These are phyloP conservation scores for Turnix velox DNA, from an alignment of 2,113 vertebrate genomes.

Conservation along the genomic window DNA sequence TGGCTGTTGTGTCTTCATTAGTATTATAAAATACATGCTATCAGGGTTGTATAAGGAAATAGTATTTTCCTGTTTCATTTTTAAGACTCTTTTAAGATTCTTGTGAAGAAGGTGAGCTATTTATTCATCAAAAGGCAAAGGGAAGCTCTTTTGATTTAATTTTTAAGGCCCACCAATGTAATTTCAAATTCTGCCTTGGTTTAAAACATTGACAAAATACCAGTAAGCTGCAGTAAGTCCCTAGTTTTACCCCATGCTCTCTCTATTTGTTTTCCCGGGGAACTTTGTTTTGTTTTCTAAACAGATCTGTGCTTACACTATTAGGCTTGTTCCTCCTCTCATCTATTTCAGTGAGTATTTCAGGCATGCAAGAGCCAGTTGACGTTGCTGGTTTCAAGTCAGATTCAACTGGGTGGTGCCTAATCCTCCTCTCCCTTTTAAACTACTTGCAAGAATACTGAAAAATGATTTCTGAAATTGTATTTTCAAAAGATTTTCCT, in stretches of 20 bases:
- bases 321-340: background rate
- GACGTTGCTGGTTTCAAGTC: background rate
- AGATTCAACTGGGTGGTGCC: slow-evolving; percentile 20
- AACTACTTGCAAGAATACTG: background rate
- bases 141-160: background rate
- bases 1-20: background rate
- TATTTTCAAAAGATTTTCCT: slow-evolving; percentile 65
- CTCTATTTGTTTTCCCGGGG: background rate
- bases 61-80: background rate
- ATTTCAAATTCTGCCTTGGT: background rate
- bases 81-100: background rate
- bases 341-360: background rate
- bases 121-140: background rate
- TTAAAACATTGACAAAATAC: background rate
- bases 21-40: background rate
- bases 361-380: background rate
- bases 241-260: background rate
- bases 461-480: slow-evolving; percentile 18
- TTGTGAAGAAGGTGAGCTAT: background rate
- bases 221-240: background rate
- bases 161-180: background rate
- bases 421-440: background rate
- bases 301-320: background rate
- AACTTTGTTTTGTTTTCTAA: slow-evolving; percentile 2
- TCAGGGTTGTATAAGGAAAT: background rate